phyloP scores from a whole-genome alignment of 2,113 vertebrate species.

The Trogon surrucura region DNA sequence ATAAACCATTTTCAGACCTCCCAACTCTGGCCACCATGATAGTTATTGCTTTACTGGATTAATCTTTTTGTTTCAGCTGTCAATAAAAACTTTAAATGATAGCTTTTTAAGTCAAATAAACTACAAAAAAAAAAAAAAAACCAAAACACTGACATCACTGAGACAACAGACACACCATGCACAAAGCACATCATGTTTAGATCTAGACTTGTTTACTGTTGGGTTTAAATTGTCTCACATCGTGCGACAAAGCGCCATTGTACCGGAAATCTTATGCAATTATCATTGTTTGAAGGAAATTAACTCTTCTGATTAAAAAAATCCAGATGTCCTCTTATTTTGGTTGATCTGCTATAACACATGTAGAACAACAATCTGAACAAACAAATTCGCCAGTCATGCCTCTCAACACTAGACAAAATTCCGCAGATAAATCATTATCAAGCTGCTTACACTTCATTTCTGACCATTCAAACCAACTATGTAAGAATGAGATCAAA shows the following conservation, averaged over 20 bases:
- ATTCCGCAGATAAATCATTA: not conserved
- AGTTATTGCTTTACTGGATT: slow-evolving; percentile 55
- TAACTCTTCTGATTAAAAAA: not conserved
- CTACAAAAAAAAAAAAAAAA: not conserved
- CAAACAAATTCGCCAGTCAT: not conserved
- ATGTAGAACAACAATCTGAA: not conserved
- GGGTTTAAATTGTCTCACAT: not conserved
- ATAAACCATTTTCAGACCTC: slow-evolving; percentile 74
- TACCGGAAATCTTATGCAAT: not conserved
- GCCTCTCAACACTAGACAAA: not conserved
- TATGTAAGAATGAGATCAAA: not conserved
- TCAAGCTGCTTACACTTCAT: not conserved
- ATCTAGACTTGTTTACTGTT: not conserved
- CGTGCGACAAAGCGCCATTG: not conserved
- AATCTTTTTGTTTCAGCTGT: slow-evolving; percentile 65
- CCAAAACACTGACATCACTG: not conserved
- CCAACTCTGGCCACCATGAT: slow-evolving; percentile 67
- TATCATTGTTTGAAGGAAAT: not conserved
- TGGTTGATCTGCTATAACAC: not conserved
- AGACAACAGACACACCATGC: not conserved
- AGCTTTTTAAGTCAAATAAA: slow-evolving; percentile 44
- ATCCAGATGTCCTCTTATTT: not conserved
- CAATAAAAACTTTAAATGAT: slow-evolving; percentile 69
- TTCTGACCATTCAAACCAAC: not conserved
- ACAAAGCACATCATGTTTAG: not conserved